A percentile compares a stretch with the other conserved stretches of the same genome.
Evolutionary conservation across 2,797 vertebrate species (phyloP).

Genomic region (Sebastes oblongus): DNA sequence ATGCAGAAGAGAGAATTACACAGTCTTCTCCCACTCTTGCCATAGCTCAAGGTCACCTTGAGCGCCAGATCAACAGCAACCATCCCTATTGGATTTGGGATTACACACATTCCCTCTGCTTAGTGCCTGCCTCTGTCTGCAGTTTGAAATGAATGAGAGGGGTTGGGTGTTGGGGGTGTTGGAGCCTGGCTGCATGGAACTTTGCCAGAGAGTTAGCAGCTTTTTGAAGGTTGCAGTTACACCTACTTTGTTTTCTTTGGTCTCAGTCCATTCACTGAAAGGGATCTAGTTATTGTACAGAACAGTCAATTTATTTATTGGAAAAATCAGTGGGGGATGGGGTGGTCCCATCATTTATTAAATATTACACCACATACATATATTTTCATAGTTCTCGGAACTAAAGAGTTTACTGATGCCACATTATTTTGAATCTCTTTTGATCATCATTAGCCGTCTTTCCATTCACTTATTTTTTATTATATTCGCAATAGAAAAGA

Average conservation of each 20-base stretch:
- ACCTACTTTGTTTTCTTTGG: slow-evolving; percentile 16
- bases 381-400: not conserved
- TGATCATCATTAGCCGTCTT: not conserved
- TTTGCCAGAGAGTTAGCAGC: slow-evolving; percentile 28
- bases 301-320: not conserved
- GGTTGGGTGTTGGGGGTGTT: not conserved
- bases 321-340: not conserved
- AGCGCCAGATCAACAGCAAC: slow-evolving; percentile 55
- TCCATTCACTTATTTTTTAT: no score
- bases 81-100: slow-evolving; percentile 68
- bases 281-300: not conserved
- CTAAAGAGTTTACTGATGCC: not conserved
- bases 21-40: slow-evolving; percentile 54
- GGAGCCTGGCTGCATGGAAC: slow-evolving; percentile 33
- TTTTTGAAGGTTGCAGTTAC: slow-evolving; percentile 20
- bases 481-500: no score
- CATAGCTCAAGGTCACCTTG: slow-evolving; percentile 73
- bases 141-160: slow-evolving; percentile 43
- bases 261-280: slow-evolving; percentile 7
- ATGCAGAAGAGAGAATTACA: slow-evolving; percentile 64
- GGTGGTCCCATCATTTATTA: not conserved
- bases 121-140: slow-evolving; percentile 41
- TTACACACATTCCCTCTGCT: slow-evolving; percentile 66
- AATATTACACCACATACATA: not conserved
- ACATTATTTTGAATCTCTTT: not conserved